These are phyloP conservation scores for Maniola hyperantus DNA, from an alignment of 2,888 invertebrate species.

Conservation along the genomic window DNA sequence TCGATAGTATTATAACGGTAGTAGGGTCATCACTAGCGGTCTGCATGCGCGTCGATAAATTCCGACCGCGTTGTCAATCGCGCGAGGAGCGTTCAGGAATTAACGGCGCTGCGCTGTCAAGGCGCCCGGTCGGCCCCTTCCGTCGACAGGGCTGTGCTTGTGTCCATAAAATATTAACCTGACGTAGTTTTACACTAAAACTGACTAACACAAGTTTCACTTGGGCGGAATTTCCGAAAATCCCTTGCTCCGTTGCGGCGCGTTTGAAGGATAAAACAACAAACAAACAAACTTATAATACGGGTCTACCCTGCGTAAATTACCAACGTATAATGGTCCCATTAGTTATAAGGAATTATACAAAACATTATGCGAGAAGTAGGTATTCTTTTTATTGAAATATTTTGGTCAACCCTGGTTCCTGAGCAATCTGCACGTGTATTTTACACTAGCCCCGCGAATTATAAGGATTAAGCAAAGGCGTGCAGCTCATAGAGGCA, in stretches of 20 bases:
- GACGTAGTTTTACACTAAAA: too few species aligned
- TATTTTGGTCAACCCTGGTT: too few species aligned
- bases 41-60: conserved; percentile 76
- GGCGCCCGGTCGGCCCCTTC: conserved; percentile 56
- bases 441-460: too few species aligned
- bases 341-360: too few species aligned
- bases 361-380: too few species aligned
- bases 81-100: conserved; percentile 76
- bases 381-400: too few species aligned
- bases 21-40: conserved; percentile 40
- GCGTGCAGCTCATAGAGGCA: too few species aligned
- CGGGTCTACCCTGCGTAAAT: conserved; percentile 38
- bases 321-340: too few species aligned
- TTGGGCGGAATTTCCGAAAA: background rate
- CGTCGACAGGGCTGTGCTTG: conserved; percentile 52
- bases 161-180: conserved; percentile 10
- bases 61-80: conserved; percentile 81
- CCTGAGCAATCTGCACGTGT: too few species aligned
- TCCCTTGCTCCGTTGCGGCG: background rate
- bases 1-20: background rate
- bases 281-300: too few species aligned
- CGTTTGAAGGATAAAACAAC: too few species aligned
- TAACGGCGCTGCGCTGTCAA: conserved; percentile 78
- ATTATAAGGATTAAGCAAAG: too few species aligned
- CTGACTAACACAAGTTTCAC: background rate